These are phyloP conservation scores for Mesembrinibis cayennensis DNA, from an alignment of 2,113 vertebrate genomes.

Conservation along the genomic window DNA sequence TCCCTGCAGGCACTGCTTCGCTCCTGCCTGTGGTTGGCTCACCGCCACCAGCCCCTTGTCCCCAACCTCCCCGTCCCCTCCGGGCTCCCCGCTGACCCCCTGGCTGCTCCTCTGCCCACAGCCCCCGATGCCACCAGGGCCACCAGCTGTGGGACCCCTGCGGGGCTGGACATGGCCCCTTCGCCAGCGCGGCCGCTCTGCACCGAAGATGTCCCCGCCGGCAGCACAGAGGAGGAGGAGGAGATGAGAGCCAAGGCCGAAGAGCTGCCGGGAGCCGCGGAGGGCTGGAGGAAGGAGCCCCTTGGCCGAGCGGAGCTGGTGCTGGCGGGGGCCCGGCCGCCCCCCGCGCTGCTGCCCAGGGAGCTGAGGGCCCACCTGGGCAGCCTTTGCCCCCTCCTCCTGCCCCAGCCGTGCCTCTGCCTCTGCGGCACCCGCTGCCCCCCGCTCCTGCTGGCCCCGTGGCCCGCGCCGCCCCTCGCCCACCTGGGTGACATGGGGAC, in stretches of 20 bases:
- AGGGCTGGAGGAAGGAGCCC: conserved; percentile 58
- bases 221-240: neutral
- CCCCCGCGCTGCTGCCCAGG: neutral
- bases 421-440: conserved; percentile 45
- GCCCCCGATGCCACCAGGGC: conserved; percentile 7
- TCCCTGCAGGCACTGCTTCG: neutral
- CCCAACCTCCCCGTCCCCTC: neutral
- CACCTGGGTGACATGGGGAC: neutral
- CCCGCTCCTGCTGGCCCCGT: conserved; percentile 32
- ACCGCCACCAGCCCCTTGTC: fast-evolving
- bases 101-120: neutral
- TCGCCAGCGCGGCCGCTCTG: neutral
- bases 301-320: neutral
- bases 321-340: neutral
- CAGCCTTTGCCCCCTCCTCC: conserved; percentile 54
- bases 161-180: neutral
- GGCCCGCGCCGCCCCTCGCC: conserved; percentile 24
- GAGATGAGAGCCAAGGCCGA: conserved; percentile 68
- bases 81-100: neutral
- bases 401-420: neutral
- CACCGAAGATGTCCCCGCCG: neutral
- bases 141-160: neutral
- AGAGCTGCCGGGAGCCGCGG: conserved; percentile 69
- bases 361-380: conserved; percentile 50
- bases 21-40: neutral